phyloP scores from a whole-genome alignment of 2,797 vertebrate species.

The Enteromius viviparus region DNA sequence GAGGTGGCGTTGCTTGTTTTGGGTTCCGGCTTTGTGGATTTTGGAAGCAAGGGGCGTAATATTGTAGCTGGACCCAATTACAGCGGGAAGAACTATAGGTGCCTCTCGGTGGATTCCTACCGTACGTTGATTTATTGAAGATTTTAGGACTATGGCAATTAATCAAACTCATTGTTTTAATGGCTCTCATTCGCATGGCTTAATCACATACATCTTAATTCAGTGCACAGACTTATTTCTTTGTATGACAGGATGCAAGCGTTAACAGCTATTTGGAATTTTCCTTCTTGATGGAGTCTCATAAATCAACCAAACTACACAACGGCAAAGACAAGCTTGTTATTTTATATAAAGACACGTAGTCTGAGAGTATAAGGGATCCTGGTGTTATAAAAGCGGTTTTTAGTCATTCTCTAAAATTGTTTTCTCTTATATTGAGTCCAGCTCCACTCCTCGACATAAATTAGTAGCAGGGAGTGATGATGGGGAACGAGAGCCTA shows the following conservation, averaged over 20 bases:
- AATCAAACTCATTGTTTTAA: conserved; percentile 32
- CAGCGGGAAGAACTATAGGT: conserved; percentile 14
- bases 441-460: conserved; percentile 56
- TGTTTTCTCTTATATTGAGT: conserved; percentile 73
- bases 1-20: conserved; percentile 37
- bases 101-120: neutral
- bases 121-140: neutral
- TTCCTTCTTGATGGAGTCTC: neutral
- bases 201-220: conserved; percentile 45
- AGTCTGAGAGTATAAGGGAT: neutral
- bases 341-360: neutral
- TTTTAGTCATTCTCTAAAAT: conserved; percentile 66
- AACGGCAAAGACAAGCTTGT: conserved; percentile 8
- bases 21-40: conserved; percentile 30
- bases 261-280: conserved; percentile 28
- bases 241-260: conserved; percentile 23
- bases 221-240: neutral
- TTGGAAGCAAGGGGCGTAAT: conserved; percentile 2
- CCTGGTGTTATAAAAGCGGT: conserved; percentile 30
- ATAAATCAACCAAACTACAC: conserved; percentile 36
- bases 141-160: conserved; percentile 23
- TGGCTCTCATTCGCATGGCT: conserved; percentile 11
- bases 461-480: conserved; percentile 64
- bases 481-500: conserved; percentile 63
- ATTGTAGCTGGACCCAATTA: conserved; percentile 27